phyloP scores from a whole-genome alignment of 2,888 invertebrate genomes.

The Drosophila paramelanica region DNA sequence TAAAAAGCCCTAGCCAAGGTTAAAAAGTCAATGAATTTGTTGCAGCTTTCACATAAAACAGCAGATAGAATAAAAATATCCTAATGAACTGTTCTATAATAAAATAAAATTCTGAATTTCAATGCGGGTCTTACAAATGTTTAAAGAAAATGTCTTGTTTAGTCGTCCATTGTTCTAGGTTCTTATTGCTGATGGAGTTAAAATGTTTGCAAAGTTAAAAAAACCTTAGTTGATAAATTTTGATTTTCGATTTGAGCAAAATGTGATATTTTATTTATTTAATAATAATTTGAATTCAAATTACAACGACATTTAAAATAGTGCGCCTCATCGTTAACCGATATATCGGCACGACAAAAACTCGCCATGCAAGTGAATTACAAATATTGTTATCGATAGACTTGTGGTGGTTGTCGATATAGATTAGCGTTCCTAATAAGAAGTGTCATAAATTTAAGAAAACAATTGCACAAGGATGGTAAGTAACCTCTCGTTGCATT shows the following conservation, averaged over 20 bases:
- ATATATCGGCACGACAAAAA: constrained; percentile 2
- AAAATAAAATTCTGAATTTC: too few relatives aligned
- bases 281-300: neutral
- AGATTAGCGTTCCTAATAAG: neutral
- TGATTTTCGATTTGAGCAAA: neutral
- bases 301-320: neutral
- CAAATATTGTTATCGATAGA: neutral
- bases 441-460: constrained; percentile 10
- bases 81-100: too few relatives aligned
- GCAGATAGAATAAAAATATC: too few relatives aligned
- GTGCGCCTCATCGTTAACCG: constrained; percentile 5
- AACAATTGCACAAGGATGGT: constrained; percentile 48
- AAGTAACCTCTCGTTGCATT: constrained; percentile 50
- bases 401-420: constrained; percentile 19
- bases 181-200: too few relatives aligned
- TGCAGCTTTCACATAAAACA: too few relatives aligned
- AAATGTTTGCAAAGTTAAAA: neutral
- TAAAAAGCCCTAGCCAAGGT: neutral
- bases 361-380: neutral
- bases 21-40: too few relatives aligned
- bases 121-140: too few relatives aligned
- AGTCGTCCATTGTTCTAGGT: too few relatives aligned
- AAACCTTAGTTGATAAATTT: neutral
- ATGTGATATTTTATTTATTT: neutral
- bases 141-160: too few relatives aligned